A percentile compares a stretch with the other conserved stretches of the same genome.
phyloP scores from a whole-genome alignment of 1,140 invertebrate genomes.

The Rhopalosiphum padi region DNA sequence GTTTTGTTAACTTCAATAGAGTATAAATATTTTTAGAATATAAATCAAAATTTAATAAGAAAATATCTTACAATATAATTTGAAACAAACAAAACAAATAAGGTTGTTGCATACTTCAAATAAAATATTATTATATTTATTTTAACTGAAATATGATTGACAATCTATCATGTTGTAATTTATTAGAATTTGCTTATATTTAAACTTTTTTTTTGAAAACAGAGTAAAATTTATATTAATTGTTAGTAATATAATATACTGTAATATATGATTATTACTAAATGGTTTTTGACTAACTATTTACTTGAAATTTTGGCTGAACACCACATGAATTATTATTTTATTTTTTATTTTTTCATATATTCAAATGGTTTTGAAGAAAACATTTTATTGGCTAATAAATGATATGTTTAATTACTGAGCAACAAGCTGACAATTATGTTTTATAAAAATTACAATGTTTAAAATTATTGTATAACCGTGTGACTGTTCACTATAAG shows the following conservation, averaged over 20 bases:
- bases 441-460: no score
- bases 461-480: no score
- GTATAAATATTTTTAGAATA: neutral
- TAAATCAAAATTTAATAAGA: neutral
- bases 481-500: no score
- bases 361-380: conserved; percentile 61
- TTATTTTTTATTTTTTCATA: no score
- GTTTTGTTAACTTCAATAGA: no score
- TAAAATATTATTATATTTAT: neutral
- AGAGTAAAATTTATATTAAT: neutral
- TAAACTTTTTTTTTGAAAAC: neutral
- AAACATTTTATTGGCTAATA: no score
- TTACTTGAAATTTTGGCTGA: conserved; percentile 67
- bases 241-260: neutral
- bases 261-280: conserved; percentile 20
- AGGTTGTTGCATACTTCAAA: neutral
- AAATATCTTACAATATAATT: neutral
- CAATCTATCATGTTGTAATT: neutral
- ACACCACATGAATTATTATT: conserved; percentile 67
- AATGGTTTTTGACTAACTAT: conserved; percentile 60
- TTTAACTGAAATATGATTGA: neutral
- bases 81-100: neutral
- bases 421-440: no score
- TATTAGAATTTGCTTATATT: no score
- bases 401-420: no score